These are phyloP conservation scores for Chaenogobius annularis DNA, from an alignment of 2,113 vertebrate genomes.

Conservation along the genomic window DNA sequence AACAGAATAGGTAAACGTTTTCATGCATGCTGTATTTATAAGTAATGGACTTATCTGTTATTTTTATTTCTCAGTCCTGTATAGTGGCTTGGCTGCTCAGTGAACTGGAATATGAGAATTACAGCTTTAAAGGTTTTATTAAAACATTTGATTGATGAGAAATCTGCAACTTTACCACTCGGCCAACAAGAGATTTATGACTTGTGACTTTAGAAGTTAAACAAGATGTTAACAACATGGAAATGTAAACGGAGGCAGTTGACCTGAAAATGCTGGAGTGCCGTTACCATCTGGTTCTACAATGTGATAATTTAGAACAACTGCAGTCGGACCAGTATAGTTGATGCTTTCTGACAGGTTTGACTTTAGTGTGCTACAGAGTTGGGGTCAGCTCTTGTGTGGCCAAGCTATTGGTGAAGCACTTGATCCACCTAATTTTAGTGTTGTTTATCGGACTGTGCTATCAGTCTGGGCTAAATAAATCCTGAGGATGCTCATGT, in stretches of 20 bases:
- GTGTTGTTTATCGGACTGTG: constrained; percentile 64
- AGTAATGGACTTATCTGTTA: constrained; percentile 5
- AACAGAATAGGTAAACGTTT: too few species aligned
- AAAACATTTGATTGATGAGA: constrained; percentile 38
- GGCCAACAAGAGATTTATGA: constrained; percentile 34
- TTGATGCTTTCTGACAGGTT: constrained; percentile 41
- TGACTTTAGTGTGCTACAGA: constrained; percentile 30
- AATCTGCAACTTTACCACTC: constrained; percentile 44
- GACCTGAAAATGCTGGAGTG: constrained; percentile 58
- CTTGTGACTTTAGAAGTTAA: constrained; percentile 38
- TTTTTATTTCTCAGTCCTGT: constrained; percentile 18
- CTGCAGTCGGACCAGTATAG: constrained; percentile 40
- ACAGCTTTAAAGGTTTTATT: constrained; percentile 28
- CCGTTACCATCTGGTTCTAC: constrained; percentile 54
- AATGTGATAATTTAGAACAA: constrained; percentile 63
- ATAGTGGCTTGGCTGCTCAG: constrained; percentile 15
- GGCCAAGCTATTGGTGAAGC: constrained; percentile 47
- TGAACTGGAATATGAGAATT: constrained; percentile 34
- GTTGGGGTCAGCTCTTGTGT: constrained; percentile 26
- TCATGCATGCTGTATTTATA: background rate
- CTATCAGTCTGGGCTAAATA: constrained; percentile 63
- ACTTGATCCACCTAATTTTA: constrained; percentile 62
- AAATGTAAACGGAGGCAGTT: constrained; percentile 60
- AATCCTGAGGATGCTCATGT: constrained; percentile 42
- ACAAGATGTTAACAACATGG: constrained; percentile 58